Base-by-base conservation (phyloP, 2,113 vertebrate species). In the Andinoacara biseriatus region DNA sequence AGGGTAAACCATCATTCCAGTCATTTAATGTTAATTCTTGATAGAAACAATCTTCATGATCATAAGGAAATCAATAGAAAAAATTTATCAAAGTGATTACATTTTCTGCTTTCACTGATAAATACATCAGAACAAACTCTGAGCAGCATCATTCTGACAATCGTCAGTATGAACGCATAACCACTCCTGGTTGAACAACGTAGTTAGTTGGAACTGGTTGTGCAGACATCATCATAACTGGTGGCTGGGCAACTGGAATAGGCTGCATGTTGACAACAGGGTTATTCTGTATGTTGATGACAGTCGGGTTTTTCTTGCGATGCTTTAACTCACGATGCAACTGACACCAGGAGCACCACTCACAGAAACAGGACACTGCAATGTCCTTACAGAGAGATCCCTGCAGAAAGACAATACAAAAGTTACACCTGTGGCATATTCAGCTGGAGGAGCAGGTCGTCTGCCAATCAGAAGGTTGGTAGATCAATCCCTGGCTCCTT, bases 321-420 rank as follows among this genome's bases (percentile, higher is more conserved):
- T 61, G 3, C 38, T 56, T 90, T 9, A 93, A 10, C 84, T 94
- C 88, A 0, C 89, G 90, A 52, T 83, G 31, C 86, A 91, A 90
- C 86, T 93, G 92, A 77, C 89, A 93, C 86, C 86, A 92, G 3
- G 85, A 54, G 60, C 90, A 92, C 80, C 86, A 86, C 24, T 6
- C 2, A 1, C 93, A 94, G 84, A 77, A 76, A 33, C 93, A 91
- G 57, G 90, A 82, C 7, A 9, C 1, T 0, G 5, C 0, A 2
- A 94, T 85, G 58, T 94, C 93, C 0, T 81, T 69, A 9, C 74
- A 86, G 29, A 87, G 14, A 9, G 81, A 58, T 1, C 91, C 92
- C 93, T 94, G 58, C 15, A 60, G 58, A 54, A 14, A 67, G 20
- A 0, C 33, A 56, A 2, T 7, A 56, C 7, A 43, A 33, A 5